A percentile compares a stretch with the other conserved stretches of the same genome.
Conservation (phyloP, 2,888 invertebrate species). For the Salticus scenicus region DNA sequence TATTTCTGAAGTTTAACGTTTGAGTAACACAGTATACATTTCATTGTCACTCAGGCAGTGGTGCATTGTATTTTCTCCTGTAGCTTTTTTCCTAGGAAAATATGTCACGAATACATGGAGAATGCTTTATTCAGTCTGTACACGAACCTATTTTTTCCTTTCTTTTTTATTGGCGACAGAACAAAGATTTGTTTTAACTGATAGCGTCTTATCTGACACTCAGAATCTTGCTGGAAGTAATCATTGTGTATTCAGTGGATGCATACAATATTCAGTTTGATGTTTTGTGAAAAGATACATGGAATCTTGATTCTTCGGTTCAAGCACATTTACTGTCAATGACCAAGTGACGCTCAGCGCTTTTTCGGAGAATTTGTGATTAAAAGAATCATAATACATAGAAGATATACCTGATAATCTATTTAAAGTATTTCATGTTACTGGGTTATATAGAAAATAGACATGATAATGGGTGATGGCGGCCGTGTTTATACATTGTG, state of each 20-base stretch:
- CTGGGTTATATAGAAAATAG: too few relatives aligned
- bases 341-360: constrained; percentile 53
- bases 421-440: too few relatives aligned
- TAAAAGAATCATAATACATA: too few relatives aligned
- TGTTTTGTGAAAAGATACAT: constrained; percentile 9
- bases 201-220: constrained; percentile 4
- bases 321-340: constrained; percentile 34
- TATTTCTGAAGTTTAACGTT: too few relatives aligned
- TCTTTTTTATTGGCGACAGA: constrained; percentile 33
- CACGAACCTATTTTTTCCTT: neutral
- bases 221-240: constrained; percentile 23
- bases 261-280: neutral
- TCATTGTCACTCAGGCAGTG: too few relatives aligned
- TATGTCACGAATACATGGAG: neutral
- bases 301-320: neutral
- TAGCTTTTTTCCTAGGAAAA: neutral
- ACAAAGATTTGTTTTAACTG: constrained; percentile 24
- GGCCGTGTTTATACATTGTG: too few relatives aligned
- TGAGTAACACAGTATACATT: too few relatives aligned
- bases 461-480: too few relatives aligned
- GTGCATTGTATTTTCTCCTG: too few relatives aligned
- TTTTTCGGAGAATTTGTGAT: neutral
- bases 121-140: neutral
- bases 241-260: constrained; percentile 36
- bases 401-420: too few relatives aligned